A percentile compares a stretch with the other conserved stretches of the same genome.
Evolutionary conservation across 2,888 invertebrate genomes (phyloP).

Genomic region (Euzophera pinguis): DNA sequence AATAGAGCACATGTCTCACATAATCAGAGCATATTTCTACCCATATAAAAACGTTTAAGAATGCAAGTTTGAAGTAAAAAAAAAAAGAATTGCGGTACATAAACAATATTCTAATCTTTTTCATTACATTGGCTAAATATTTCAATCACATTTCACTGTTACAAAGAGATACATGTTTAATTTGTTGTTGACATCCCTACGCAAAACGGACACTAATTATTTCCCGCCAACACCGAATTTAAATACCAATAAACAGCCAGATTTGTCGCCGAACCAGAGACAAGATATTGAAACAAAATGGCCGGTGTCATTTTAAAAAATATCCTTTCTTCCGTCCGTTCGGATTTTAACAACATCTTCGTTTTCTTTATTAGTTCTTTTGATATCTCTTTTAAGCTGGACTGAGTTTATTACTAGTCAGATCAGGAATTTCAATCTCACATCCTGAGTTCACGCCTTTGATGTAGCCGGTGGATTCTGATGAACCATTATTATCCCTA

Average conservation of each 20-base stretch:
- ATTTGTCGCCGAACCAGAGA: slow-evolving; percentile 56
- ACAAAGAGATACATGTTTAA: not conserved
- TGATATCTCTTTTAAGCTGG: slow-evolving; percentile 65
- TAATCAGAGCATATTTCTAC: too few species aligned
- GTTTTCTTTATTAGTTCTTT: slow-evolving; percentile 70
- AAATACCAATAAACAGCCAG: slow-evolving; percentile 55
- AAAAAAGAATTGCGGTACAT: too few species aligned
- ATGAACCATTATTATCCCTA: slow-evolving; percentile 31
- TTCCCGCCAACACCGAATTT: slow-evolving; percentile 45
- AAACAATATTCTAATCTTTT: too few species aligned
- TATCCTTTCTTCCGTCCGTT: slow-evolving; percentile 59
- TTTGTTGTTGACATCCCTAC: slow-evolving; percentile 11
- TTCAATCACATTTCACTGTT: too few species aligned
- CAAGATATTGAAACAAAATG: slow-evolving; percentile 39
- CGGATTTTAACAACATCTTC: slow-evolving; percentile 65
- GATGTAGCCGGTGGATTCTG: slow-evolving; percentile 50
- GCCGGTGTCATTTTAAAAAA: slow-evolving; percentile 52
- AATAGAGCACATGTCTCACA: too few species aligned
- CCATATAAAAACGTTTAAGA: too few species aligned
- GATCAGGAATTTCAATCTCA: slow-evolving; percentile 77
- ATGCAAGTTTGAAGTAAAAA: too few species aligned
- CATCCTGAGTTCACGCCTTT: slow-evolving; percentile 71
- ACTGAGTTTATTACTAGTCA: slow-evolving; percentile 76
- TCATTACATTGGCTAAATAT: too few species aligned
- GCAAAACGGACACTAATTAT: slow-evolving; percentile 30